These are phyloP conservation scores for Sparidentex hasta DNA, from an alignment of 2,797 vertebrate species.

Conservation along the genomic window DNA sequence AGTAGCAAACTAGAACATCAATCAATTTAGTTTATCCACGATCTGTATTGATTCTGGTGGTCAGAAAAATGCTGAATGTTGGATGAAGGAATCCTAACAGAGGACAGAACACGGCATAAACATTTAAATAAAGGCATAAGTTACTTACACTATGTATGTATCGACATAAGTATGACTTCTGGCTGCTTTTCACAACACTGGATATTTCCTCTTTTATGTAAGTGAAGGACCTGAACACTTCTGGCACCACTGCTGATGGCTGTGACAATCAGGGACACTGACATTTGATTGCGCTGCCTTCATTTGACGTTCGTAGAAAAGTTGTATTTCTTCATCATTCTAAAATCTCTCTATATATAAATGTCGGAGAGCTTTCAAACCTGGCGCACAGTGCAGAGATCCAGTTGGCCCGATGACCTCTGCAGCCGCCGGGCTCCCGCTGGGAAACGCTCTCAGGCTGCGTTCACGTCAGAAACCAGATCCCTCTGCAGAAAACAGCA, in stretches of 20 bases:
- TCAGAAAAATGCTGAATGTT: no score
- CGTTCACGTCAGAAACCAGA: constrained; percentile 53
- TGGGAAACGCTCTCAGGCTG: constrained; percentile 25
- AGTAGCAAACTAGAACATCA: no score
- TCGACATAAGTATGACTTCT: no score
- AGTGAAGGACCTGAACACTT: not conserved
- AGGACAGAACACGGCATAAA: no score
- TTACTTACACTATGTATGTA: no score
- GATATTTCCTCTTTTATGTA: not conserved
- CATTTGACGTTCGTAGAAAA: not conserved
- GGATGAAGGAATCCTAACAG: no score
- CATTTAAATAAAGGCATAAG: no score
- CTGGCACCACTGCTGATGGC: not conserved
- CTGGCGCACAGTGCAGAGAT: not conserved
- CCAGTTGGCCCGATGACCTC: constrained; percentile 29
- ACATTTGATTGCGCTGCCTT: not conserved
- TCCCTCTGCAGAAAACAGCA: constrained; percentile 47
- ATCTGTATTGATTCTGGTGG: no score
- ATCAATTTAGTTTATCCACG: no score
- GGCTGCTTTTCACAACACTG: no score
- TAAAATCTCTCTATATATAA: not conserved
- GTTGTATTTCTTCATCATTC: not conserved
- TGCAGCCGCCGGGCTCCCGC: constrained; percentile 29
- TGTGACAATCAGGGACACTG: not conserved
- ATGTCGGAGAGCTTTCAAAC: not conserved